phyloP scores from a whole-genome alignment of 2,797 vertebrate genomes.

The Acrocephalus scirpaceus region DNA sequence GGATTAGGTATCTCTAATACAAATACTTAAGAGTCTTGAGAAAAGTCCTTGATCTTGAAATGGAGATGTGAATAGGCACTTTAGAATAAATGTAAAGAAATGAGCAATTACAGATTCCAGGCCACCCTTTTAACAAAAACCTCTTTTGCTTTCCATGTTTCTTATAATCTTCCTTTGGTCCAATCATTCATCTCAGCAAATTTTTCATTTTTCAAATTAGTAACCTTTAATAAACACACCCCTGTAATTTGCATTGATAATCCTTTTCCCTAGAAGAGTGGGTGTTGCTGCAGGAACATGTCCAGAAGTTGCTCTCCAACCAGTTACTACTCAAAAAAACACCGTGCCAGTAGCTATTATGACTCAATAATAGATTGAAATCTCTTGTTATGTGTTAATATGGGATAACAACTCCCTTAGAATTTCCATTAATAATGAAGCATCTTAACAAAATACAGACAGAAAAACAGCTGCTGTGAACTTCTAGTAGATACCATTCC shows the following conservation, averaged over 20 bases:
- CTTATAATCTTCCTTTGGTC: not conserved
- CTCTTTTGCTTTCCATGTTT: not conserved
- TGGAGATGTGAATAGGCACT: not conserved
- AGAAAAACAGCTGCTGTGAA: not conserved
- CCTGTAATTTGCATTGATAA: slow-evolving; percentile 73
- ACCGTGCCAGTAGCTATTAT: slow-evolving; percentile 34
- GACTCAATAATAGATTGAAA: slow-evolving; percentile 54
- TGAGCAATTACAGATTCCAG: not conserved
- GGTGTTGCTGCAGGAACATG: slow-evolving; percentile 71
- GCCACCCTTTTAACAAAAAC: not conserved
- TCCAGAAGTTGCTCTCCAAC: slow-evolving; percentile 47
- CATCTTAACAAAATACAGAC: slow-evolving; percentile 22
- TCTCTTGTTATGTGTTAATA: slow-evolving; percentile 42
- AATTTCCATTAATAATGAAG: slow-evolving; percentile 42
- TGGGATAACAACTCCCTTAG: slow-evolving; percentile 14
- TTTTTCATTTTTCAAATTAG: slow-evolving; percentile 68
- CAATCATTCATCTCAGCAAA: slow-evolving; percentile 32
- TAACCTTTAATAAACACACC: slow-evolving; percentile 66
- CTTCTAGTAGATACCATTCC: not conserved
- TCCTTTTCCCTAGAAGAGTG: slow-evolving; percentile 64
- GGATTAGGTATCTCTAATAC: not conserved
- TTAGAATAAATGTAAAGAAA: slow-evolving; percentile 4
- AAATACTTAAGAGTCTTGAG: not conserved
- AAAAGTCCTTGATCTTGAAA: not conserved
- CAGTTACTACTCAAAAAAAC: slow-evolving; percentile 38